Base-by-base conservation (phyloP, 2,113 vertebrate genomes). In the Onychostruthus taczanowskii region DNA sequence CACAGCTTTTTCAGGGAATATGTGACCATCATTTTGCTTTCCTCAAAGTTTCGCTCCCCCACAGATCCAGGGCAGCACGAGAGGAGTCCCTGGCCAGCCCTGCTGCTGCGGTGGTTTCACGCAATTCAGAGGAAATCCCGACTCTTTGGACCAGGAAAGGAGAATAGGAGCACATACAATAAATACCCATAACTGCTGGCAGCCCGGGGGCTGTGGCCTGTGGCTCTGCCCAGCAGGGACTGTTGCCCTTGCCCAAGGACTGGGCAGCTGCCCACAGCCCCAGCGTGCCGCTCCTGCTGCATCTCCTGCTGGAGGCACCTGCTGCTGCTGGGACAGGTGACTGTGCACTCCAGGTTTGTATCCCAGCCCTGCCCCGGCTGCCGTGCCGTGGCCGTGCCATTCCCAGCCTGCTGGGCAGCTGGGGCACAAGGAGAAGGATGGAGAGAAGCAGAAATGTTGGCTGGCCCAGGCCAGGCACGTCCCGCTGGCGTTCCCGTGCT, bases 21-120 rank as follows among this genome's bases (percentile, higher is more conserved):
- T 35, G 55, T 76, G 75, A 77, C 70, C 88, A 73, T n/a, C 0
- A 0, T 85, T 31, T 67, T 61, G 78, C 74, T 92, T 85, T 88
- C 92, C 96, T 96, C 94, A 93, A 95, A 96, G 90, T 96, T 58
- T 96, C 90, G 2, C 92, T 96, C 94, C 96, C 95, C 92, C 66
- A 96, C 95, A 95, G 96, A 96, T 95, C 37, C 94, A 68, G 94
- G 95, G 96, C 94, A 79, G 88, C 94, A 88, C 86, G 88, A 96
- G 94, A 95, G 94, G 95, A 95, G 96, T 2, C 14, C 95, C 78
- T 96, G 96, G 95, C 92, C 96, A 74, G 85, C 94, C 70, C 92
- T 96, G 85, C 96, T 96, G 94, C 96, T 96, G 94, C 90, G 92
- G 86, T 97, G 95, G 95, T 88, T 97, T 67, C 95, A 83, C 11